Conservation (phyloP, 2,113 vertebrate genomes). For the Pristiophorus japonicus region DNA sequence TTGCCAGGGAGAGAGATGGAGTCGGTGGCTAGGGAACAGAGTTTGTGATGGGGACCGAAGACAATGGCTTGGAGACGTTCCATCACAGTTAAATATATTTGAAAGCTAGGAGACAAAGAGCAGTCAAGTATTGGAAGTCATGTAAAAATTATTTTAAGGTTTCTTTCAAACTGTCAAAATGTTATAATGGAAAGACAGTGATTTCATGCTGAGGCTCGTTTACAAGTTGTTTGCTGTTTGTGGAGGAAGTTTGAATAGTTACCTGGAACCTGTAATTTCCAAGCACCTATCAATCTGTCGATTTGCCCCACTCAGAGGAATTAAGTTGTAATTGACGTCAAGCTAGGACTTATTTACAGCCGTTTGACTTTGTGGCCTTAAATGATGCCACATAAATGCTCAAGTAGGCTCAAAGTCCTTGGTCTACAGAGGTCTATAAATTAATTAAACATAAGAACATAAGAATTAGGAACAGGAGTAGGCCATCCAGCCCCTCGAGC, state of each 20-base stretch:
- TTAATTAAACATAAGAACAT: no score
- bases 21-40: no score
- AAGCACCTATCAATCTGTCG: not conserved
- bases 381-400: not conserved
- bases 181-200: not conserved
- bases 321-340: not conserved
- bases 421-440: not conserved
- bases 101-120: not conserved
- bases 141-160: not conserved
- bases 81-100: not conserved
- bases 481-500: no score
- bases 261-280: not conserved
- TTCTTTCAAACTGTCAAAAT: not conserved
- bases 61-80: not conserved
- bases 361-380: not conserved
- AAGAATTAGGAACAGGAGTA: no score
- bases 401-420: not conserved
- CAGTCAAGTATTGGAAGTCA: not conserved
- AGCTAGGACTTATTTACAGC: not conserved
- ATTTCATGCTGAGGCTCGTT: not conserved
- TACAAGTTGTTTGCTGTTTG: not conserved
- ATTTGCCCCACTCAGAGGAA: not conserved
- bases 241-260: not conserved
- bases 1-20: no score
- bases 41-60: no score